A percentile compares a stretch with the other conserved stretches of the same genome.
phyloP scores from a whole-genome alignment of 2,797 vertebrate genomes.

The Sebastolobus altivelis region DNA sequence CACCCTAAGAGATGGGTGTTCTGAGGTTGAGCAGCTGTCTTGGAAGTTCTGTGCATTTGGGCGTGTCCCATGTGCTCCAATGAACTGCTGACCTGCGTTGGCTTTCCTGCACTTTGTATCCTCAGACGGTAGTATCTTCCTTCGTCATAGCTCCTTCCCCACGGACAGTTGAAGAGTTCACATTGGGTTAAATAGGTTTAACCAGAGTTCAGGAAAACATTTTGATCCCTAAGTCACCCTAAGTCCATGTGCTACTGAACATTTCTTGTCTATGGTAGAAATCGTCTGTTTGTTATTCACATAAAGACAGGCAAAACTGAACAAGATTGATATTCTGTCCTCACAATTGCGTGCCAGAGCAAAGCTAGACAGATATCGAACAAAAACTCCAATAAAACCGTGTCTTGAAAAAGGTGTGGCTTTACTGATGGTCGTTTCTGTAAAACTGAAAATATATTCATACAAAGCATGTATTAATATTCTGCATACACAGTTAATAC shows the following conservation, averaged over 20 bases:
- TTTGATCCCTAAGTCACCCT: not conserved
- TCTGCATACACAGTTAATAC: too few relatives aligned
- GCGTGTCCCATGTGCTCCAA: not conserved
- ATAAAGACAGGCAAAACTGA: not conserved
- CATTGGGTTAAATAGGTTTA: not conserved
- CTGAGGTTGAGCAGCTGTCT: constrained; percentile 50
- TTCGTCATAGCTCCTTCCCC: not conserved
- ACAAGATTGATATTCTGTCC: not conserved
- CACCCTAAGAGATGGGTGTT: constrained; percentile 41
- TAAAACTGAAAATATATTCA: too few relatives aligned
- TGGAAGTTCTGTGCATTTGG: constrained; percentile 15
- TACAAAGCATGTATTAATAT: too few relatives aligned
- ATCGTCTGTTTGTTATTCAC: not conserved
- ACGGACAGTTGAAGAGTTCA: not conserved
- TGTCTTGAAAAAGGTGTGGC: too few relatives aligned
- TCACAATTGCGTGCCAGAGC: too few relatives aligned
- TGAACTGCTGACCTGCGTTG: constrained; percentile 27
- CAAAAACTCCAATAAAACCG: too few relatives aligned
- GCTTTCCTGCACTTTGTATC: constrained; percentile 9
- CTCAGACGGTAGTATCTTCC: not conserved
- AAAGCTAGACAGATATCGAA: too few relatives aligned
- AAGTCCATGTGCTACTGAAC: not conserved
- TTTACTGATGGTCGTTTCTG: too few relatives aligned
- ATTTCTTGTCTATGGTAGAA: not conserved
- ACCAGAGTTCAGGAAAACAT: not conserved